These are phyloP conservation scores for Lutraria lutraria DNA, from an alignment of 2,888 invertebrate species.

Conservation along the genomic window DNA sequence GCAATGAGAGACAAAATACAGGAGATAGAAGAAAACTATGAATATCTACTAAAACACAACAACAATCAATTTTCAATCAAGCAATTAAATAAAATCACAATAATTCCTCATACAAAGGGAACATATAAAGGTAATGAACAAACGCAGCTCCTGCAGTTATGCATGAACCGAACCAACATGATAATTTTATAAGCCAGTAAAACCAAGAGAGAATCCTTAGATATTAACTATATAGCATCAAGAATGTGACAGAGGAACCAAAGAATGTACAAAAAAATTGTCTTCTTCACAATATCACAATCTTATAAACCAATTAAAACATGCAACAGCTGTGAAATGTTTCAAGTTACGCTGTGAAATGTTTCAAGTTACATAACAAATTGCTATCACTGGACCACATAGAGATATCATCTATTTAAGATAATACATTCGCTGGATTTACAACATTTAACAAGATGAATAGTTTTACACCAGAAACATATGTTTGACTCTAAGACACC, in stretches of 20 bases:
- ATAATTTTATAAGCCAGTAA: too few relatives aligned
- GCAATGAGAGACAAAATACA: too few relatives aligned
- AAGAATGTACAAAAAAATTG: constrained; percentile 1
- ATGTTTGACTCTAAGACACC: neutral
- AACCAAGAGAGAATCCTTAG: neutral
- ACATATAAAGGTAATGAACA: too few relatives aligned
- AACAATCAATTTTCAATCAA: too few relatives aligned
- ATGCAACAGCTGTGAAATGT: neutral
- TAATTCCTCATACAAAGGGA: too few relatives aligned
- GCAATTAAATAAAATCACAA: too few relatives aligned
- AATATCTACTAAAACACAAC: too few relatives aligned
- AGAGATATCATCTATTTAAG: neutral
- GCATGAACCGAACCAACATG: too few relatives aligned
- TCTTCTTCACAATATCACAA: neutral
- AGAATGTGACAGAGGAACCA: constrained; percentile 8
- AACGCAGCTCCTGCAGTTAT: too few relatives aligned
- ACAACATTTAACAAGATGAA: neutral
- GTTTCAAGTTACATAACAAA: neutral
- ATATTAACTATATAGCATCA: neutral
- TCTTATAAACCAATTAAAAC: neutral
- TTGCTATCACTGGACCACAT: neutral
- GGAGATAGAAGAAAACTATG: too few relatives aligned
- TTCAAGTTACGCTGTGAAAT: neutral
- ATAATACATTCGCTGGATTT: constrained; percentile 4
- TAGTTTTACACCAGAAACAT: constrained; percentile 12